Conservation (phyloP, 2,797 vertebrate species). For the Zalophus californianus region DNA sequence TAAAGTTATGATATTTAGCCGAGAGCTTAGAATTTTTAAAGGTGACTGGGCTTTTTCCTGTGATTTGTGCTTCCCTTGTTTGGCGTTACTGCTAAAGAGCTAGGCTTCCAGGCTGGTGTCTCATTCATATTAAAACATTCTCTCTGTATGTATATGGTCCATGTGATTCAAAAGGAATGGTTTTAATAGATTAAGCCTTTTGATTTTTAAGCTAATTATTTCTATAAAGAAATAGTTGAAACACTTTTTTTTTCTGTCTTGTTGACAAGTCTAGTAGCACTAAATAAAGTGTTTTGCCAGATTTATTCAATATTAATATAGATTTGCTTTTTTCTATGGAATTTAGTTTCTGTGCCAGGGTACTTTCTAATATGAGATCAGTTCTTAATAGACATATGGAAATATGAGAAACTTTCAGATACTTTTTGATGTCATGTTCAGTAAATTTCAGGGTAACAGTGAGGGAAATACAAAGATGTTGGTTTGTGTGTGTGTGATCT, state of each 20-base stretch:
- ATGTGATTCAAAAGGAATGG: conserved; percentile 17
- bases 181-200: conserved; percentile 3
- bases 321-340: neutral
- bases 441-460: conserved; percentile 15
- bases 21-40: neutral
- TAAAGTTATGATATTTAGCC: conserved; percentile 21
- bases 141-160: neutral
- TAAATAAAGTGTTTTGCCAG: neutral
- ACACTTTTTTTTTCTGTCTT: neutral
- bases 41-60: neutral
- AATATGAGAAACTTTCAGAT: neutral
- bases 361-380: conserved; percentile 26
- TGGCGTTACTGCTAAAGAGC: conserved; percentile 5
- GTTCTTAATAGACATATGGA: neutral
- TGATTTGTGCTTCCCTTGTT: conserved; percentile 38
- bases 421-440: neutral
- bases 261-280: conserved; percentile 22
- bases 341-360: neutral
- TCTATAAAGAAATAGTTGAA: conserved; percentile 42
- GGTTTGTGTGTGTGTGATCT: neutral
- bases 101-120: neutral
- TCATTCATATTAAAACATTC: neutral
- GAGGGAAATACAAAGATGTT: neutral
- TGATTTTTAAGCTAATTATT: conserved; percentile 1
- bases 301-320: neutral